Evolutionary conservation across 2,797 vertebrate species (phyloP), one percentile per base, ranked within the genome.

Genomic region (Calcarius lapponicus): DNA sequence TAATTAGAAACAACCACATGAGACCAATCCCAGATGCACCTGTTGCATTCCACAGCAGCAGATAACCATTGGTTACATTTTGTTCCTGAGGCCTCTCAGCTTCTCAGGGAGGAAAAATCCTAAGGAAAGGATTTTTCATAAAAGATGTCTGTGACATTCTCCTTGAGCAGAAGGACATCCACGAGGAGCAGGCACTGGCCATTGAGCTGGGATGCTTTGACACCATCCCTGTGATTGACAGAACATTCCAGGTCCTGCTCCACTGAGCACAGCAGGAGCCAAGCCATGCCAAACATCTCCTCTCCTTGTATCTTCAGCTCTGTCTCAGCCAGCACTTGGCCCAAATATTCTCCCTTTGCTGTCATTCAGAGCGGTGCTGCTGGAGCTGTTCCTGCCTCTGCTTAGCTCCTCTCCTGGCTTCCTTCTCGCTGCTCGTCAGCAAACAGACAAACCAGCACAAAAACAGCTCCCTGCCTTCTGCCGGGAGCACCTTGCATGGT

Each of bases 141-240:
- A 13, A 40, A 40, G 12, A 40, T 40, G 38, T 40, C 38, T 40
- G 38, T 40, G 38, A 40, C 38, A 40, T 88, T 93, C 91, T 97
- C 92, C 95, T 92, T 86, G 72, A 91, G 79, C 58, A 25, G 4
- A 91, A 91, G 90, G 88, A 69, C 75, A 42, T 43, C 61, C 29
- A 38, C 38, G 7, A 38, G 34, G 34, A 73, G 75, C 36, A 67
- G 64, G 71, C 50, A 2, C 19, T 28, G 87, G 69, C 82, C 67
- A 3, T 12, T n/a, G 65, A 64, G 58, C 40, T 0, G 0, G 16
- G 36, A 40, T 9, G 56, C 85, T 76, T 13, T 15, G 58, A n/a
- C 22, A 19, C 34, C 2, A 0, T n/a, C 50, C 34, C 54, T 12
- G 65, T 73, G 80, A 79, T 62, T 61, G 91, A 61, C 67, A 40